Conservation (phyloP, 1,140 invertebrate species). For the Pseudoatta argentina region DNA sequence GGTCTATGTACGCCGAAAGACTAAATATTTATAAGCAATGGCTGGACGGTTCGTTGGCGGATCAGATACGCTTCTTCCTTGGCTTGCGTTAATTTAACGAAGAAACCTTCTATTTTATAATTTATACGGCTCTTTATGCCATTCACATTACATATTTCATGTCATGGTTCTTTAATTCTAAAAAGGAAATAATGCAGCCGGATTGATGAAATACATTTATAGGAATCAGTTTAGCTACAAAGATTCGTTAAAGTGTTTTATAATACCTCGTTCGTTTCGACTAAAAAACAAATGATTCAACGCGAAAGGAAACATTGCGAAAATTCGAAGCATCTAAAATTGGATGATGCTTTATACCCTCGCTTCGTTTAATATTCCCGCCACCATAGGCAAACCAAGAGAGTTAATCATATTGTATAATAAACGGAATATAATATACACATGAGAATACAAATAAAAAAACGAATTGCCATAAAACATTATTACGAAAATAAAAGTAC, state of each 20-base stretch:
- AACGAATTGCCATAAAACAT: neutral
- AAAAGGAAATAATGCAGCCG: neutral
- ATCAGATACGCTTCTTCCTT: constrained; percentile 63
- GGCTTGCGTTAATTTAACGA: constrained; percentile 57
- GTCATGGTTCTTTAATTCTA: constrained; percentile 3
- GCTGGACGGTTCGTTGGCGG: constrained; percentile 40
- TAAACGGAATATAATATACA: constrained; percentile 54
- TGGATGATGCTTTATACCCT: neutral
- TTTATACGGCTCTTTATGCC: constrained; percentile 15
- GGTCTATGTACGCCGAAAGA: constrained; percentile 39
- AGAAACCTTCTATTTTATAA: constrained; percentile 20
- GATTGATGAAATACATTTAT: constrained; percentile 1
- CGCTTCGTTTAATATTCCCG: constrained; percentile 47
- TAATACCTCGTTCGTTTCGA: constrained; percentile 55
- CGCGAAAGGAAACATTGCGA: neutral
- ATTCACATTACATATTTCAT: constrained; percentile 17
- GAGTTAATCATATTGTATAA: constrained; percentile 10
- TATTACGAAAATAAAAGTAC: neutral
- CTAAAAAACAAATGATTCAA: constrained; percentile 24
- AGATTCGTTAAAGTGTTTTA: constrained; percentile 38
- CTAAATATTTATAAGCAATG: constrained; percentile 66
- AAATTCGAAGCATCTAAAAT: constrained; percentile 17
- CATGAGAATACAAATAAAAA: constrained; percentile 54
- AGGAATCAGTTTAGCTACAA: constrained; percentile 18
- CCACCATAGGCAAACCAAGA: constrained; percentile 67